Evolutionary conservation across 2,797 vertebrate genomes (phyloP).

Genomic region (Nannoperca obscura): DNA sequence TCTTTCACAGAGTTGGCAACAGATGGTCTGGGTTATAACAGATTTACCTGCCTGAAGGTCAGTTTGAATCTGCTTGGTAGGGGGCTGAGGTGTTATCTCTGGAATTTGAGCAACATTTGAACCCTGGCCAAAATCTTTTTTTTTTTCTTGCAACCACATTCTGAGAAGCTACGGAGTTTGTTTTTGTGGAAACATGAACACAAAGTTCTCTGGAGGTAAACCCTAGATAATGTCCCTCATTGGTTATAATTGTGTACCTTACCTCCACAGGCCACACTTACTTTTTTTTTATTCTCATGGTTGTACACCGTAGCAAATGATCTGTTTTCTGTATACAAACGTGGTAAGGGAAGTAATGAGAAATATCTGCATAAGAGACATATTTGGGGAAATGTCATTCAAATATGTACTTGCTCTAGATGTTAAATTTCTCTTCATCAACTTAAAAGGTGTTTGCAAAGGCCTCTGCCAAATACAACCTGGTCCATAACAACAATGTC

Average conservation of each 20-base stretch:
- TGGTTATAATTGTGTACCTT: neutral
- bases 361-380: neutral
- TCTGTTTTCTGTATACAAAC: neutral
- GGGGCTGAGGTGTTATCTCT: slow-evolving; percentile 40
- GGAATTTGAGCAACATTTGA: slow-evolving; percentile 55
- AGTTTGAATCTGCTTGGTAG: slow-evolving; percentile 32
- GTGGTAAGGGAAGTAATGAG: neutral
- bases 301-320: neutral
- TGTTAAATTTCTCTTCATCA: slow-evolving; percentile 43
- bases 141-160: slow-evolving; percentile 20
- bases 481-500: slow-evolving; percentile 59
- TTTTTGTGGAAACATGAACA: slow-evolving; percentile 28
- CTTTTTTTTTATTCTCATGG: neutral
- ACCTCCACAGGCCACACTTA: neutral
- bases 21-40: slow-evolving; percentile 26
- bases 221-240: slow-evolving; percentile 1
- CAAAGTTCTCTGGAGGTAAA: slow-evolving; percentile 16
- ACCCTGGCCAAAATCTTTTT: slow-evolving; percentile 15
- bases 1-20: slow-evolving; percentile 27
- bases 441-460: slow-evolving; percentile 72
- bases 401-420: slow-evolving; percentile 16
- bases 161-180: slow-evolving; percentile 29
- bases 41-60: slow-evolving; percentile 42
- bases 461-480: slow-evolving; percentile 59
- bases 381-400: slow-evolving; percentile 1